Conservation (phyloP, 2,888 invertebrate genomes). For the Phoronis australis region DNA sequence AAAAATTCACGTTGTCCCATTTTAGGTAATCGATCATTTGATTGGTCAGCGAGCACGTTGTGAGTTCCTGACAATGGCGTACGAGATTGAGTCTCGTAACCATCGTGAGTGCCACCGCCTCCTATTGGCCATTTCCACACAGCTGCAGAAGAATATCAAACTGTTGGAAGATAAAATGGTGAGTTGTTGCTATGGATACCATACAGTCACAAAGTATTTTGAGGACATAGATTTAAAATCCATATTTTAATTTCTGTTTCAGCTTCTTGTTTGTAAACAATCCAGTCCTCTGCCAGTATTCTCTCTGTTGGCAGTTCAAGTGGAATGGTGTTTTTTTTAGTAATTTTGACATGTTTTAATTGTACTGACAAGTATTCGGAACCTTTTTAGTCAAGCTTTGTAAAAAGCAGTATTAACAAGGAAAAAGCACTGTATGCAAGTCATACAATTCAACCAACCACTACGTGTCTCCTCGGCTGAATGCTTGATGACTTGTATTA, state of each 20-base stretch:
- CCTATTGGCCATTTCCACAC: conserved; percentile 27
- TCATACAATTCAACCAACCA: no score
- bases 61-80: conserved; percentile 47
- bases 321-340: background rate
- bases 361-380: no score
- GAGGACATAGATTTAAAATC: background rate
- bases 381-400: no score
- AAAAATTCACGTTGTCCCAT: no score
- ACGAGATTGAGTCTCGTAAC: conserved; percentile 34
- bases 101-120: conserved; percentile 37
- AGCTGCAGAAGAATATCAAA: conserved; percentile 23
- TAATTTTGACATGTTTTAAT: no score
- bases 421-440: no score
- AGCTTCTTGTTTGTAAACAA: background rate
- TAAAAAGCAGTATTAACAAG: no score
- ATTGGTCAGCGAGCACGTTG: conserved; percentile 38
- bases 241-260: background rate
- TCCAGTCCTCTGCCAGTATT: no score
- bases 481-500: no score
- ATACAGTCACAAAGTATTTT: background rate
- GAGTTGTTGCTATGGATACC: no score
- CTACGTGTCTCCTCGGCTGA: no score
- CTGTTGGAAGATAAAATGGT: conserved; percentile 36
- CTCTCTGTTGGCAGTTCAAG: no score
- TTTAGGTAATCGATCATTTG: conserved; percentile 37